phyloP scores from a whole-genome alignment of 2,797 vertebrate species.

The Mycteria americana region DNA sequence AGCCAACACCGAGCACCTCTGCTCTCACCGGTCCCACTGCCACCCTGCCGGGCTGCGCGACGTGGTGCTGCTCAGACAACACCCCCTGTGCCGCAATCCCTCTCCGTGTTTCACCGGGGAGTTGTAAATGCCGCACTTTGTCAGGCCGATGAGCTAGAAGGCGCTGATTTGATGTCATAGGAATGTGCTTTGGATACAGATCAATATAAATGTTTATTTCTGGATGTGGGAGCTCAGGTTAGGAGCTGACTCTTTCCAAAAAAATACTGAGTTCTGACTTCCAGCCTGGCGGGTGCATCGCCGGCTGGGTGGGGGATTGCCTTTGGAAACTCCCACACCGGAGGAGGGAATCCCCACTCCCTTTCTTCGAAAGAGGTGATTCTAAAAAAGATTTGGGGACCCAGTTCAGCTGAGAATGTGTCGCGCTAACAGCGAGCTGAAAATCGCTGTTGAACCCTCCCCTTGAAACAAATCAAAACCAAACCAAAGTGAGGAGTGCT shows the following conservation, averaged over 20 bases:
- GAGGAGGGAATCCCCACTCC: conserved; percentile 2
- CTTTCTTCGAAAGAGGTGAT: not conserved
- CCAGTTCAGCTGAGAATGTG: too few relatives aligned
- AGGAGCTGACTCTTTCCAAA: not conserved
- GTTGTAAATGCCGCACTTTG: not conserved
- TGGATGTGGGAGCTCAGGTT: conserved; percentile 1
- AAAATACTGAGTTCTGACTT: not conserved
- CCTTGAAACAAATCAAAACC: not conserved
- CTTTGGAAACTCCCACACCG: not conserved
- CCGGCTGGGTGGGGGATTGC: not conserved
- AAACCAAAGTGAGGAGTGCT: not conserved
- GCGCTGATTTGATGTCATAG: not conserved
- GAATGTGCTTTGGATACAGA: not conserved
- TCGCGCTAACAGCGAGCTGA: not conserved
- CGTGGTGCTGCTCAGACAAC: not conserved
- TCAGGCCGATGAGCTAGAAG: not conserved
- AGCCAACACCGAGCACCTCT: not conserved
- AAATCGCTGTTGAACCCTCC: not conserved
- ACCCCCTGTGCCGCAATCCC: rapidly evolving
- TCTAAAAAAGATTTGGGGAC: not conserved
- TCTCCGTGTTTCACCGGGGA: not conserved
- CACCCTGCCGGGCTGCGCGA: rapidly evolving
- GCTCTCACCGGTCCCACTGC: not conserved
- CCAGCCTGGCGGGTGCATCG: not conserved
- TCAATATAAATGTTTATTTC: conserved; percentile 3